Conservation (phyloP, 1,140 invertebrate genomes). For the Bombus polaris region DNA sequence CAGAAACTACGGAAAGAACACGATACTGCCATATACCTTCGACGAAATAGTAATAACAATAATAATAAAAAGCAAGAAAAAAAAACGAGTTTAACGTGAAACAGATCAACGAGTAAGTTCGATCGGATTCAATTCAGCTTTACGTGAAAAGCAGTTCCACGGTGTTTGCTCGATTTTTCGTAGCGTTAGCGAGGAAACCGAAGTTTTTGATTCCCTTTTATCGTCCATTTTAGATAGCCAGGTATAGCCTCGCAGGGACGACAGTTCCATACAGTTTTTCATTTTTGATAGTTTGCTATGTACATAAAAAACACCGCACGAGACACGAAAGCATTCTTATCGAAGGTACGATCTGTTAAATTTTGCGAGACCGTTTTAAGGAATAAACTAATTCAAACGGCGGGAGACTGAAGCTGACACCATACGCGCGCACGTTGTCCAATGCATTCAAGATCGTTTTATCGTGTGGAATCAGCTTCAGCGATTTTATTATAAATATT, state of each 20-base stretch:
- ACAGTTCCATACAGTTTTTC: conserved; percentile 60
- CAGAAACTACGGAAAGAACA: neutral
- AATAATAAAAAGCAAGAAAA: neutral
- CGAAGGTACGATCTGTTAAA: conserved; percentile 53
- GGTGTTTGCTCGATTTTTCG: neutral
- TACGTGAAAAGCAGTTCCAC: neutral
- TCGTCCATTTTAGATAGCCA: conserved; percentile 12
- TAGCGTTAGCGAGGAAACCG: neutral
- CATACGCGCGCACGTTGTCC: conserved; percentile 1
- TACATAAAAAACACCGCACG: conserved; percentile 64
- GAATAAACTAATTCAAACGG: conserved; percentile 15
- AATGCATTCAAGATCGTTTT: conserved; percentile 10
- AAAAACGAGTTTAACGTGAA: neutral
- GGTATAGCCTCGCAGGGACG: conserved; percentile 34
- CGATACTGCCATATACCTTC: conserved; percentile 39
- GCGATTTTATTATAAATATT: conserved; percentile 76
- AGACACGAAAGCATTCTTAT: neutral
- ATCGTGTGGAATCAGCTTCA: conserved; percentile 62
- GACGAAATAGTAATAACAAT: neutral
- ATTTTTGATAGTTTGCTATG: conserved; percentile 74
- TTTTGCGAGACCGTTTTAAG: conserved; percentile 55
- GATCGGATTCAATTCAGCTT: conserved; percentile 29
- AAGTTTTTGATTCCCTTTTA: conserved; percentile 29
- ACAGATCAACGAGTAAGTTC: conserved; percentile 12
- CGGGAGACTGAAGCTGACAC: conserved; percentile 45